Percentiles rank a stretch among this genome's conserved stretches.
These are phyloP conservation scores for Bombus confusus DNA, from an alignment of 1,140 invertebrate genomes.

Conservation along the genomic window DNA sequence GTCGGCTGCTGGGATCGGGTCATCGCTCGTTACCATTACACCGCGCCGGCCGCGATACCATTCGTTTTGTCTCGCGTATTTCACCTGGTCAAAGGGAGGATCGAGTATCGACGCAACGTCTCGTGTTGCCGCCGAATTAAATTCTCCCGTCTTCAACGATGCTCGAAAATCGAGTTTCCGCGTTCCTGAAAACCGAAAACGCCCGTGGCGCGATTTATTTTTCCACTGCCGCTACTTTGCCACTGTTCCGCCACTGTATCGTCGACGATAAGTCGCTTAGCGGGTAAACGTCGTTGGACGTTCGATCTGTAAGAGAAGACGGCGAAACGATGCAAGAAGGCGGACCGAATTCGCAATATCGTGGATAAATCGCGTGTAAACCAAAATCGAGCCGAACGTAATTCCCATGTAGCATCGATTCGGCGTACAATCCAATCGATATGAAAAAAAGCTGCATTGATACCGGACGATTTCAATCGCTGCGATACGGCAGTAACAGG, in stretches of 20 bases:
- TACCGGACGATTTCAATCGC: not conserved
- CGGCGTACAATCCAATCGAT: not conserved
- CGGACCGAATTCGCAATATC: not conserved
- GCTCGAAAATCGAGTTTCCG: not conserved
- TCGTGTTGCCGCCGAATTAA: slow-evolving; percentile 2
- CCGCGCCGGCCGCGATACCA: not conserved
- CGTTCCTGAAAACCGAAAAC: not conserved
- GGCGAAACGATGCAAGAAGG: not conserved
- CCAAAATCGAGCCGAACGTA: not conserved
- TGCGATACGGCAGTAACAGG: not conserved
- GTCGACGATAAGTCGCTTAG: not conserved
- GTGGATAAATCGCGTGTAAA: not conserved
- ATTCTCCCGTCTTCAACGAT: not conserved
- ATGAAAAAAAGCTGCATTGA: not conserved
- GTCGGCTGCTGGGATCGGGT: slow-evolving; percentile 21
- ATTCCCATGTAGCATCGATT: not conserved
- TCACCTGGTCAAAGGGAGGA: not conserved
- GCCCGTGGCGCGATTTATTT: not conserved
- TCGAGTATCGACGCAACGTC: not conserved
- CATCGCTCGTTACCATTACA: slow-evolving; percentile 30
- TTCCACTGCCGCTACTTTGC: not conserved
- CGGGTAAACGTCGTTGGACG: not conserved
- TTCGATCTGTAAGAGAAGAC: not conserved
- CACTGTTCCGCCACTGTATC: too few species aligned
- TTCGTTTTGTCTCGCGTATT: slow-evolving; percentile 20